phyloP scores from a whole-genome alignment of 2,888 invertebrate species.

The Neocrepidodera transversa region DNA sequence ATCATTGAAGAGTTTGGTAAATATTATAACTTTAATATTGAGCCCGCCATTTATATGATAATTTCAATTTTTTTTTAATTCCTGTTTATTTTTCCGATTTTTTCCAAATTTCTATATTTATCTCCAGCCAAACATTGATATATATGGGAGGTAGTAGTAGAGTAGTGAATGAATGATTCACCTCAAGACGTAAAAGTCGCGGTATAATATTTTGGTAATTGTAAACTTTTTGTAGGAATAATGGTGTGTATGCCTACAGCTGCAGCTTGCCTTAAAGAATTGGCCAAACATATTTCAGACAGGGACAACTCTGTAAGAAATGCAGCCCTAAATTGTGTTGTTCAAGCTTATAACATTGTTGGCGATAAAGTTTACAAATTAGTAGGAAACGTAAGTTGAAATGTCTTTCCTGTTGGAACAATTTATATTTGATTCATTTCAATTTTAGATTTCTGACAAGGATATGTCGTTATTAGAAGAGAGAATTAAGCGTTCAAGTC shows the following conservation, averaged over 20 bases:
- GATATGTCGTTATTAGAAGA: slow-evolving; percentile 94
- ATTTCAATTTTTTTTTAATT: no score
- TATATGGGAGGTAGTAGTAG: no score
- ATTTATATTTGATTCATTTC: background rate
- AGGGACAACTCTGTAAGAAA: slow-evolving; percentile 95
- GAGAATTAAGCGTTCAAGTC: slow-evolving; percentile 89
- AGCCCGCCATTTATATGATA: no score
- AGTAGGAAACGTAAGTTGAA: slow-evolving; percentile 77
- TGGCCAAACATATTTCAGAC: slow-evolving; percentile 95
- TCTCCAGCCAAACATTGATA: no score
- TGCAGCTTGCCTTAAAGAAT: slow-evolving; percentile 81
- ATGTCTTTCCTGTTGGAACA: no score
- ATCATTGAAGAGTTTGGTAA: slow-evolving; percentile 84
- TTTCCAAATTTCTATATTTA: no score
- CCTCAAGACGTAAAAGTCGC: no score
- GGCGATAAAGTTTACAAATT: slow-evolving; percentile 92
- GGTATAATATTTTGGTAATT: background rate
- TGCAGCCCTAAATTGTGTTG: slow-evolving; percentile 93
- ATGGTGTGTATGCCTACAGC: slow-evolving; percentile 84
- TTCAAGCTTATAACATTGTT: slow-evolving; percentile 87
- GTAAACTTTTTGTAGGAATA: slow-evolving; percentile 57
- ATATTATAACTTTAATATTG: no score
- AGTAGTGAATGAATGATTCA: no score
- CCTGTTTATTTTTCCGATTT: no score
- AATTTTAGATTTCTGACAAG: slow-evolving; percentile 83